Evolutionary conservation across 1,140 invertebrate genomes (phyloP).

Genomic region (Tigriopus japonicus): DNA sequence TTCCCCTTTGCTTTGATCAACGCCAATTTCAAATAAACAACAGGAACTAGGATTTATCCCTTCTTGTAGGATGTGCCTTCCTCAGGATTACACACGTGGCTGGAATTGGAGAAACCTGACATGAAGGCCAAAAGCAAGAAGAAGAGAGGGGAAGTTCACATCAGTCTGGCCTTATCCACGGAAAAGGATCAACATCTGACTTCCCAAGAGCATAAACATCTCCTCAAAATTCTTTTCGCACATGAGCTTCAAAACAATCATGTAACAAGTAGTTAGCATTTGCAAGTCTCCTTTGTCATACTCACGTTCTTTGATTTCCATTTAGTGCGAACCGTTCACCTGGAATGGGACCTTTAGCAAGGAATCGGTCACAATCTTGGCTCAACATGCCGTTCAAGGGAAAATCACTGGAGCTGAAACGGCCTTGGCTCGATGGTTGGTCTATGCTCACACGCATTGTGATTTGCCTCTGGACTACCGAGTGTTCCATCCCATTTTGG

Average conservation of each 20-base stretch:
- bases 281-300: not conserved
- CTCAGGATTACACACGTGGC: not conserved
- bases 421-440: constrained; percentile 11
- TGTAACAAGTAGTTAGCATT: not conserved
- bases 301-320: not conserved
- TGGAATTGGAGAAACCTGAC: not conserved
- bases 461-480: constrained; percentile 12
- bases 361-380: constrained; percentile 8
- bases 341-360: constrained; percentile 3
- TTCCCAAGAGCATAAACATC: constrained; percentile 3
- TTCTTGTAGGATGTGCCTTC: not conserved
- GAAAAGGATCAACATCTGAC: constrained; percentile 1
- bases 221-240: constrained; percentile 8
- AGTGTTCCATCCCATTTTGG: constrained; percentile 8
- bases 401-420: constrained; percentile 13
- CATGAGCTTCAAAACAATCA: constrained; percentile 1
- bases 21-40: no score
- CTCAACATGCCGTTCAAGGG: constrained; percentile 15
- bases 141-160: not conserved
- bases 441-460: constrained; percentile 13
- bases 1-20: no score
- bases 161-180: not conserved
- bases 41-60: not conserved
- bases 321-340: constrained; percentile 8
- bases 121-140: not conserved